Conservation (phyloP, 2,113 vertebrate genomes). For the Peromyscus polionotus region DNA sequence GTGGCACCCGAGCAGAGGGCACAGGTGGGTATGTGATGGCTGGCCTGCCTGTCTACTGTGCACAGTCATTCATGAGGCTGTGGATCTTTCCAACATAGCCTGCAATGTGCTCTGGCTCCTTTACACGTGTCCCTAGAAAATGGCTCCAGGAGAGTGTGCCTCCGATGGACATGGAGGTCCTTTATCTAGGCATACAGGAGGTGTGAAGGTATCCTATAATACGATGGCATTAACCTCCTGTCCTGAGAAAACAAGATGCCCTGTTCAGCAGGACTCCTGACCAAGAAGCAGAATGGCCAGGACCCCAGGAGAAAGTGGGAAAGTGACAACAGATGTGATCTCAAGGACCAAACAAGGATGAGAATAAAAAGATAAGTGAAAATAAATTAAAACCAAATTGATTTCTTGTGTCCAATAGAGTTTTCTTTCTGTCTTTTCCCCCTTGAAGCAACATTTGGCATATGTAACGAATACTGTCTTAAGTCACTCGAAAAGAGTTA, state of each 20-base stretch:
- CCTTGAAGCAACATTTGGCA: constrained; percentile 39
- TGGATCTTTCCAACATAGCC: neutral
- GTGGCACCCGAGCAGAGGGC: neutral
- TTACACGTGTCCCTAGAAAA: neutral
- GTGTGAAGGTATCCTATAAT: neutral
- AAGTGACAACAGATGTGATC: neutral
- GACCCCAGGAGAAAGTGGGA: neutral
- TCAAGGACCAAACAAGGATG: neutral
- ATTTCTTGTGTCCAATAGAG: constrained; percentile 72
- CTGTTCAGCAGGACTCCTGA: neutral
- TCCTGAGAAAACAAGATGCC: neutral
- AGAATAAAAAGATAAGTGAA: constrained; percentile 36
- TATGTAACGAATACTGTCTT: constrained; percentile 51
- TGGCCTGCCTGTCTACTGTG: neutral
- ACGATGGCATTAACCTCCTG: too few species aligned
- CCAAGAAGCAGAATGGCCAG: neutral
- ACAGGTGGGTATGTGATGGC: neutral
- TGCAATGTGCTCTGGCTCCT: neutral
- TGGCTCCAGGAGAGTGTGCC: fast-evolving
- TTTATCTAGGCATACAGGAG: neutral
- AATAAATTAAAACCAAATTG: constrained; percentile 73
- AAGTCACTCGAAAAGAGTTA: constrained; percentile 43
- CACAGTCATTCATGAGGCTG: neutral
- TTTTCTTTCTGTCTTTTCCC: constrained; percentile 59
- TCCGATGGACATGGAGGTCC: neutral